A percentile compares a stretch with the other conserved stretches of the same genome.
Evolutionary conservation across 92 coral and sea anemone genomes (phyloP).

Genomic region (Porites rus): DNA sequence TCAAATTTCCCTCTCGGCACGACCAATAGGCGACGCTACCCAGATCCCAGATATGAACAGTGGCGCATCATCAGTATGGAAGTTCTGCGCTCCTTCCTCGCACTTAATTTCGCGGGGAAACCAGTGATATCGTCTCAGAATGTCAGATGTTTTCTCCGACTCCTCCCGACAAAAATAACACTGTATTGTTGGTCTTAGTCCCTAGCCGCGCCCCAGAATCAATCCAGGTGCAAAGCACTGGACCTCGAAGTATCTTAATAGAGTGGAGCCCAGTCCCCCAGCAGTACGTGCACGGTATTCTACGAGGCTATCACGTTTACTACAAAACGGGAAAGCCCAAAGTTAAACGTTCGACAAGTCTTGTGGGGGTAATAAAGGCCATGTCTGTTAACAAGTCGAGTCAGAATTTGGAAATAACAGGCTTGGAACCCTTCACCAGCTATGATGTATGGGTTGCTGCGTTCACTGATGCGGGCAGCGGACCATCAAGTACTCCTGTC

Average conservation of each 20-base stretch:
- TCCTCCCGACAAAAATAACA: background rate
- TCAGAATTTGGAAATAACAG: slow-evolving; percentile 62
- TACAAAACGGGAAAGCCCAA: slow-evolving; percentile 46
- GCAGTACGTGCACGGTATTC: slow-evolving; percentile 62
- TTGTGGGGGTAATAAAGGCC: slow-evolving; percentile 65
- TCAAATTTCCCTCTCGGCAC: too few relatives aligned
- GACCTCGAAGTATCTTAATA: slow-evolving; percentile 72
- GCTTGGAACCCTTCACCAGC: slow-evolving; percentile 48
- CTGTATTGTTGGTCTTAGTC: slow-evolving; percentile 35
- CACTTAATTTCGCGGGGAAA: too few relatives aligned
- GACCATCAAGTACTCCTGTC: slow-evolving; percentile 60
- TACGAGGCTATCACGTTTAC: slow-evolving; percentile 75
- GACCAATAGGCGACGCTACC: too few relatives aligned
- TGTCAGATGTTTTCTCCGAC: too few relatives aligned
- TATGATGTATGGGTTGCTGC: slow-evolving; percentile 74
- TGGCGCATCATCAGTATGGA: too few relatives aligned
- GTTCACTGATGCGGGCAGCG: slow-evolving; percentile 66
- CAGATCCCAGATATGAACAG: too few relatives aligned
- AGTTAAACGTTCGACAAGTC: slow-evolving; percentile 41
- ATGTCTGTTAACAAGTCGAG: slow-evolving; percentile 67
- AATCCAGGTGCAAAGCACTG: slow-evolving; percentile 53
- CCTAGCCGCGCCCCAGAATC: slow-evolving; percentile 76
- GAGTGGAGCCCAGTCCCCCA: slow-evolving; percentile 77
- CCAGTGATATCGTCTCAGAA: too few relatives aligned
- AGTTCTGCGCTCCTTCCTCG: too few relatives aligned